Percentiles rank a stretch among this genome's conserved stretches.
These are phyloP conservation scores for Xylota segnis DNA, from an alignment of 2,888 invertebrate genomes.

Conservation along the genomic window DNA sequence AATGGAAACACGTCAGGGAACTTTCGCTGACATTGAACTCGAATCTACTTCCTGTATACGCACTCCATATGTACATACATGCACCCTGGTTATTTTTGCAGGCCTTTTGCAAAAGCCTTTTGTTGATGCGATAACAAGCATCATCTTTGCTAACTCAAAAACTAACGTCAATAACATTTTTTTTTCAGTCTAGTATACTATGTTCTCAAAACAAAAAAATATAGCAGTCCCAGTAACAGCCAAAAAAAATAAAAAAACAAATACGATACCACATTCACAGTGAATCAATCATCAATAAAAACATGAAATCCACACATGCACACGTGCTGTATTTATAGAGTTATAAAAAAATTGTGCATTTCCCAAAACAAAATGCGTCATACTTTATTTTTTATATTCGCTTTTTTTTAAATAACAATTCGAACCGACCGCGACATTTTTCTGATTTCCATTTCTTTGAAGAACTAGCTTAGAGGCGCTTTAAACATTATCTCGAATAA, in stretches of 20 bases:
- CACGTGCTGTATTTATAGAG: conserved; percentile 36
- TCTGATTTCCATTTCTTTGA: conserved; percentile 2
- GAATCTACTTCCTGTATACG: conserved; percentile 37
- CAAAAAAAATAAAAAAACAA: too few relatives aligned
- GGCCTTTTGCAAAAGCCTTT: conserved; percentile 29
- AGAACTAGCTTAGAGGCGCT: conserved; percentile 12
- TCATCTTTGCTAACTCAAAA: conserved; percentile 20
- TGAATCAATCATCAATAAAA: conserved; percentile 36
- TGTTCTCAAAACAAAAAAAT: not conserved
- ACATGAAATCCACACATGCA: conserved; percentile 32
- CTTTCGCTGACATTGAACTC: conserved; percentile 28
- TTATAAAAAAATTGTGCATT: conserved; percentile 52
- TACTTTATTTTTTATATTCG: conserved; percentile 24
- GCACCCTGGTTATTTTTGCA: not conserved
- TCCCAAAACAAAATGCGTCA: conserved; percentile 67
- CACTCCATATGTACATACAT: not conserved
- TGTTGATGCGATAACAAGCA: conserved; percentile 25
- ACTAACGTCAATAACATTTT: not conserved
- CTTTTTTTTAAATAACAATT: conserved; percentile 15
- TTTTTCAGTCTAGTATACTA: not conserved
- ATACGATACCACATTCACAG: conserved; percentile 29
- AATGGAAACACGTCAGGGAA: conserved; percentile 15
- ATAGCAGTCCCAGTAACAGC: not conserved
- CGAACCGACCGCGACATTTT: conserved; percentile 5
- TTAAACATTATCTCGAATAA: conserved; percentile 1